phyloP scores from a whole-genome alignment of 2,797 vertebrate species.

The Benthosema pterotum region DNA sequence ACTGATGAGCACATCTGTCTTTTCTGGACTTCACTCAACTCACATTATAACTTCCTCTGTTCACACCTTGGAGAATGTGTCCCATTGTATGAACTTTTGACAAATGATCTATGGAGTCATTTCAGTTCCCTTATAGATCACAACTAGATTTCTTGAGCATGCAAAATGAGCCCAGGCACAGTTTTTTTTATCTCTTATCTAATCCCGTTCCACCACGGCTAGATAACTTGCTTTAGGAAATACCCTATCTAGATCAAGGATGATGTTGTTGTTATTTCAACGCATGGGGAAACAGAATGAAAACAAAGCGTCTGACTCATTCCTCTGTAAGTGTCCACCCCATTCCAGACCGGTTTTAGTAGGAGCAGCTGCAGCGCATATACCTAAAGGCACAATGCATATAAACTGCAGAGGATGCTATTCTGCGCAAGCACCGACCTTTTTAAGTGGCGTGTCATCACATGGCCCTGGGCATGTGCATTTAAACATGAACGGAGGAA shows the following conservation, averaged over 20 bases:
- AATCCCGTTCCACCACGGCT: neutral
- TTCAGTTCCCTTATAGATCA: neutral
- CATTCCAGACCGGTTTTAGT: conserved; percentile 45
- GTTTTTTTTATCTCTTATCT: neutral
- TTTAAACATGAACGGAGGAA: conserved; percentile 42
- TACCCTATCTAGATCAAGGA: neutral
- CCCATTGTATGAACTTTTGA: conserved; percentile 31
- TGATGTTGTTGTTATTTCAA: neutral
- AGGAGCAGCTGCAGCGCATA: conserved; percentile 23
- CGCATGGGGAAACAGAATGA: conserved; percentile 42
- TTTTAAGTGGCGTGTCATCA: conserved; percentile 25
- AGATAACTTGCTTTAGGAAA: neutral
- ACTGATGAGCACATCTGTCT: too few relatives aligned
- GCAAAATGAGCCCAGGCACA: neutral
- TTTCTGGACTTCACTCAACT: too few relatives aligned
- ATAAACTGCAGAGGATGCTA: neutral
- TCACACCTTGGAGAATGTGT: conserved; percentile 45
- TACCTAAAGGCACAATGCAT: conserved; percentile 31
- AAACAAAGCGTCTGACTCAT: conserved; percentile 25
- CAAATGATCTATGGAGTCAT: conserved; percentile 13
- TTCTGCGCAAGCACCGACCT: neutral
- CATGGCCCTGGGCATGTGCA: conserved; percentile 7
- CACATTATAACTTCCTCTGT: too few relatives aligned
- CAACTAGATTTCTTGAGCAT: neutral
- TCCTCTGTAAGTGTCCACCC: conserved; percentile 28